Conservation (phyloP, 2,113 vertebrate species). For the Atlantisia rogersi region DNA sequence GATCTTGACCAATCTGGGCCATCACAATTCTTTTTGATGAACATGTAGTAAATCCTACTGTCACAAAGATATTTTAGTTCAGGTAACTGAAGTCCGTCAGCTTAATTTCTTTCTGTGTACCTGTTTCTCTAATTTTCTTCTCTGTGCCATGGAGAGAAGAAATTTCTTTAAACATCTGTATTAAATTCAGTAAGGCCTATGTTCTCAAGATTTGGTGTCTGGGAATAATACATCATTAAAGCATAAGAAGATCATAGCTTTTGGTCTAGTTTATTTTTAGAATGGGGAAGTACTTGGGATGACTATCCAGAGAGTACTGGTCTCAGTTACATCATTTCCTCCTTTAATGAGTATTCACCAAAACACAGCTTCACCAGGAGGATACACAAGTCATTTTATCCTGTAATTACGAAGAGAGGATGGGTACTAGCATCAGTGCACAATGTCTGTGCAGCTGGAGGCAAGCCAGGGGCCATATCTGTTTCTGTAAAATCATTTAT, state of each 20-base stretch:
- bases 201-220: not conserved
- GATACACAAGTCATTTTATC: not conserved
- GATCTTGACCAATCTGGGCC: not conserved
- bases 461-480: not conserved
- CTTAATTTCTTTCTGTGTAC: not conserved
- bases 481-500: slow-evolving; percentile 3
- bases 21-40: not conserved
- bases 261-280: slow-evolving; percentile 32
- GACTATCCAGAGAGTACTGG: not conserved
- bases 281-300: not conserved
- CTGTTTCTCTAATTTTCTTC: not conserved
- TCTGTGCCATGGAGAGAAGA: not conserved
- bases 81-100: not conserved
- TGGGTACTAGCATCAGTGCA: not conserved
- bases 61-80: not conserved
- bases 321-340: slow-evolving; percentile 16
- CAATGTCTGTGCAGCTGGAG: not conserved
- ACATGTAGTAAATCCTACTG: not conserved
- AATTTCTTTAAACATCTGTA: not conserved
- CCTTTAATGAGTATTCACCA: not conserved
- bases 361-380: not conserved
- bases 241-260: not conserved
- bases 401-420: not conserved
- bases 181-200: not conserved
- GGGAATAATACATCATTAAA: not conserved